phyloP scores from a whole-genome alignment of 2,113 vertebrate genomes.

The Thomomys bottae region DNA sequence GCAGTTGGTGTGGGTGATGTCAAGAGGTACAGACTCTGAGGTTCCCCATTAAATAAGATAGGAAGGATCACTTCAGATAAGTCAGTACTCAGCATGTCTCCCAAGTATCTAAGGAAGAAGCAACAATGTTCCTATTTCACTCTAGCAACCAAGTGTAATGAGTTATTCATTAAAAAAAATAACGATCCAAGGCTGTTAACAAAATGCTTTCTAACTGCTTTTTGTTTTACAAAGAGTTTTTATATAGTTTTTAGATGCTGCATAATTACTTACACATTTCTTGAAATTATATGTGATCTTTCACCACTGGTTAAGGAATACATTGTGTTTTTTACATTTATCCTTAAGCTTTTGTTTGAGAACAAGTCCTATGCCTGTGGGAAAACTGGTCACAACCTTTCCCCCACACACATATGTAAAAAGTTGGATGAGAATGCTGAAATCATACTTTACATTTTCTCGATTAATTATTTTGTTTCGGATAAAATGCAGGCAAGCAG shows the following conservation, averaged over 20 bases:
- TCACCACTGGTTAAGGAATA: neutral
- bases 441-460: slow-evolving; percentile 60
- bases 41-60: neutral
- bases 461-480: slow-evolving; percentile 70
- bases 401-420: neutral
- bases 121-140: neutral
- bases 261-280: slow-evolving; percentile 22
- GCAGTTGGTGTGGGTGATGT: neutral
- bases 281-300: slow-evolving; percentile 4
- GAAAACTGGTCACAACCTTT: neutral
- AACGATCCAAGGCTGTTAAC: slow-evolving; percentile 4
- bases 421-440: slow-evolving; percentile 35
- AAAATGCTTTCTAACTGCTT: slow-evolving; percentile 50
- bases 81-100: neutral
- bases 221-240: slow-evolving; percentile 21
- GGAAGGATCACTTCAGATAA: neutral
- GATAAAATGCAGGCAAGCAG: slow-evolving; percentile 65
- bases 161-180: slow-evolving; percentile 42
- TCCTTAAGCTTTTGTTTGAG: slow-evolving; percentile 16
- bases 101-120: neutral
- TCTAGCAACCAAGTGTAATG: neutral
- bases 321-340: slow-evolving; percentile 9
- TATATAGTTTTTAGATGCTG: neutral
- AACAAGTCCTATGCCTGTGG: neutral
- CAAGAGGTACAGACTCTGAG: neutral